Evolutionary conservation across 2,113 vertebrate species (phyloP).

Genomic region (Mesembrinibis cayennensis): DNA sequence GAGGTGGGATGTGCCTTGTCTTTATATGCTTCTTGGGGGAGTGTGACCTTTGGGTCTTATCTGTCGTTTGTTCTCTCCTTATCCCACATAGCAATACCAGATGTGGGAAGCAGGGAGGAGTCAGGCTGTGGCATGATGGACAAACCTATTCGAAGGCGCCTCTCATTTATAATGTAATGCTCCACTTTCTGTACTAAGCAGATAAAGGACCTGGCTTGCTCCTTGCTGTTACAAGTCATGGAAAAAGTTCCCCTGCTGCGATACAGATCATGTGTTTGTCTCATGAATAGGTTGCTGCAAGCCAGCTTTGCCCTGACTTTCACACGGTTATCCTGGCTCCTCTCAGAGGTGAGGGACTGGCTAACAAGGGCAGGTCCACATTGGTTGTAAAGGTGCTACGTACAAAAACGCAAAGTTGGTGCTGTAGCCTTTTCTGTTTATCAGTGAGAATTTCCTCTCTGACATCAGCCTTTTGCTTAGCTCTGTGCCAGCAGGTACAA

Average conservation of each 20-base stretch:
- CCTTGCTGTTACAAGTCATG: conserved; percentile 8
- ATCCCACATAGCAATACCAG: background rate
- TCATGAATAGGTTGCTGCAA: background rate
- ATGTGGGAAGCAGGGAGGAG: background rate
- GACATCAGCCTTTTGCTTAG: background rate
- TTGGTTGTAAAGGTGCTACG: rapidly evolving
- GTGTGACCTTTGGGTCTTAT: background rate
- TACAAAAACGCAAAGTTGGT: background rate
- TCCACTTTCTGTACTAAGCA: background rate
- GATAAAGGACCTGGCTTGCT: conserved; percentile 16
- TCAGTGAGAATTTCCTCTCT: background rate
- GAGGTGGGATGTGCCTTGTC: background rate
- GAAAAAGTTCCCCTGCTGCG: conserved; percentile 34
- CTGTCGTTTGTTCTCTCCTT: background rate
- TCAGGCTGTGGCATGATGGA: background rate
- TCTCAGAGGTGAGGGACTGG: background rate
- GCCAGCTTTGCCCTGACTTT: background rate
- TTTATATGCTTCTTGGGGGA: background rate
- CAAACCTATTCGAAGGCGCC: background rate
- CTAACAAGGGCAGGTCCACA: background rate
- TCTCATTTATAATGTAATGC: background rate
- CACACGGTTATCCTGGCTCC: background rate
- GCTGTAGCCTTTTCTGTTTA: background rate
- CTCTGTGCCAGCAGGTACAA: background rate
- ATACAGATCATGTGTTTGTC: conserved; percentile 11